Evolutionary conservation across 2,888 invertebrate genomes (phyloP), one percentile per base, ranked within the genome.

Genomic region (Sicus ferrugineus): DNA sequence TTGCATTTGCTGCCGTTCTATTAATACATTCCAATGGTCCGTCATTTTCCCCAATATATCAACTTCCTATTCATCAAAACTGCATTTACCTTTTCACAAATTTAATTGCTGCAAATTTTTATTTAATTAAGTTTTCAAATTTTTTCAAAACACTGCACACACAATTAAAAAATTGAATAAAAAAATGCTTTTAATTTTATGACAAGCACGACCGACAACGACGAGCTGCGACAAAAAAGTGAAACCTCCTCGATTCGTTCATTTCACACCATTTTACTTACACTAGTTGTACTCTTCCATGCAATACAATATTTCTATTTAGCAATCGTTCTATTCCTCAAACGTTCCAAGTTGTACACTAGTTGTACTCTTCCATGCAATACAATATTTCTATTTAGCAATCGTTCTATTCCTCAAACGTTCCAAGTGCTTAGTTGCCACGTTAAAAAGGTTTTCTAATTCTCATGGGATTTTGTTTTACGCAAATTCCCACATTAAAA

Each of bases 221-320:
- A 67, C 31, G 67, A 46, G 46, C 58, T 59, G 31, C 28, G 58
- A 67, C 67, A 59, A 46, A 67, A 52, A 50, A 64, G 64, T 64
- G 64, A 64, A 64, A 64, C 31, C 52, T 64, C 30, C 64, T 64
- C 23, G 19, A 9, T 31, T 52, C 19, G 23, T 23, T 19, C 50
- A 26, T 21, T 21, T 34, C 50, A 5, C 2, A 48, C n/a, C 31
- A n/a, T 48, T n/a, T 63, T 19, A 30, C 48, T 48, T 30, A 6
- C 30, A 50, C 28, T 56, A 65, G 52, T 42, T 54, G 64, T 23
- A 16, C 65, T 42, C 34, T 65, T 65, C 54, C 23, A 26, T n/a
- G n/a, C n/a, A n/a, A n/a, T n/a, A n/a, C n/a, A n/a, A n/a, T n/a
- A n/a, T n/a, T n/a, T n/a, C n/a, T n/a, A n/a, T n/a, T n/a, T n/a